Conservation (phyloP, 37 sponge, comb jelly and placozoan genomes). For the Mnemiopsis leidyi region DNA sequence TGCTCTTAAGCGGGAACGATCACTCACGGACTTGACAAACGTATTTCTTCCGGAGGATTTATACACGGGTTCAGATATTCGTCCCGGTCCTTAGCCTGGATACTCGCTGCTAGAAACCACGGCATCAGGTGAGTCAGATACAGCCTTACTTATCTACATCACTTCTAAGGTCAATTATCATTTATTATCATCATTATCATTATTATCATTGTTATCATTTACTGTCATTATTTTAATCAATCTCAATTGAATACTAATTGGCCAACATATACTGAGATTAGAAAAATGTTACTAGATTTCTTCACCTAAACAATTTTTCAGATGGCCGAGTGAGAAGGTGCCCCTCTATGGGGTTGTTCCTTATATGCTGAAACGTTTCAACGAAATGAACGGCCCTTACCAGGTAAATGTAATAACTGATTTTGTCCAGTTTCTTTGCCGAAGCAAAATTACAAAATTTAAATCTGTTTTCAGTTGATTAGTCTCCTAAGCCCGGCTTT, state of each 20-base stretch:
- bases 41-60: constrained; percentile 93
- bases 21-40: constrained; percentile 80
- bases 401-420: too few relatives aligned
- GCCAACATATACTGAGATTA: neutral
- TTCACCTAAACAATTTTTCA: too few relatives aligned
- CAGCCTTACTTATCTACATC: too few relatives aligned
- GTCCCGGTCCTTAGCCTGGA: constrained; percentile 26
- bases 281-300: constrained; percentile 68
- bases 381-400: constrained; percentile 71
- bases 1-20: constrained; percentile 72
- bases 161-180: too few relatives aligned
- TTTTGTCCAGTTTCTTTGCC: too few relatives aligned
- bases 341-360: constrained; percentile 68
- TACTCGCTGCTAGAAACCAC: constrained; percentile 52
- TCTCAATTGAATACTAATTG: neutral
- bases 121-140: constrained; percentile 27
- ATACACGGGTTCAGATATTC: constrained; percentile 97
- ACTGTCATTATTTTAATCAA: too few relatives aligned
- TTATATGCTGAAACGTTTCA: constrained; percentile 79
- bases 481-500: too few relatives aligned
- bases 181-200: too few relatives aligned
- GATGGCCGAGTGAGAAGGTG: constrained; percentile 82
- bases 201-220: too few relatives aligned
- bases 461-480: too few relatives aligned
- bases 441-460: too few relatives aligned